These are phyloP conservation scores for Chrysotoxum bicinctum DNA, from an alignment of 2,888 invertebrate species.

Conservation along the genomic window DNA sequence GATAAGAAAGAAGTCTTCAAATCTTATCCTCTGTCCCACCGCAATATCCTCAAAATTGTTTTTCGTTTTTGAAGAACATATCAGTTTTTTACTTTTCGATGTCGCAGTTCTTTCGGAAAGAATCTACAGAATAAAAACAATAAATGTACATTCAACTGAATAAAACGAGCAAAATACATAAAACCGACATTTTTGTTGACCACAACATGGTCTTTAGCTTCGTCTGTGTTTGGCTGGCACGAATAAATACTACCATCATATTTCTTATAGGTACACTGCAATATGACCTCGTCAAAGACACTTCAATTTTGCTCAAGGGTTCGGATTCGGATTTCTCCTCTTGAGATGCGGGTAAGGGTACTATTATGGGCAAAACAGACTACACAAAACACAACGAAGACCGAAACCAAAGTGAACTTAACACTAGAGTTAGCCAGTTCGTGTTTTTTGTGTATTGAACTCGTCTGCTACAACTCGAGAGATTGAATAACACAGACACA, in stretches of 20 bases:
- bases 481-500: conserved; percentile 48
- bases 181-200: neutral
- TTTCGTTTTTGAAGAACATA: neutral
- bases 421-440: conserved; percentile 18
- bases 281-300: conserved; percentile 37
- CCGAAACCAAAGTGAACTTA: neutral
- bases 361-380: neutral
- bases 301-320: conserved; percentile 55
- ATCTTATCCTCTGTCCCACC: neutral
- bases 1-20: neutral
- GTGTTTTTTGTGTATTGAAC: conserved; percentile 42
- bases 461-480: conserved; percentile 32
- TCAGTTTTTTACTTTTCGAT: no score
- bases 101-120: no score
- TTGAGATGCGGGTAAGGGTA: neutral
- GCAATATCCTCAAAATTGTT: neutral
- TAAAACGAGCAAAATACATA: neutral
- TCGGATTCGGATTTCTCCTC: conserved; percentile 50
- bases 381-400: neutral
- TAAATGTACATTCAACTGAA: neutral
- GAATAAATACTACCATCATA: neutral
- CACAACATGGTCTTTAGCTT: neutral
- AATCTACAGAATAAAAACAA: neutral
- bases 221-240: neutral
- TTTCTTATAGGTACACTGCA: neutral